Percentiles rank a stretch among this genome's conserved stretches.
Conservation (phyloP, 2,888 invertebrate species). For the Merodon equestris region DNA sequence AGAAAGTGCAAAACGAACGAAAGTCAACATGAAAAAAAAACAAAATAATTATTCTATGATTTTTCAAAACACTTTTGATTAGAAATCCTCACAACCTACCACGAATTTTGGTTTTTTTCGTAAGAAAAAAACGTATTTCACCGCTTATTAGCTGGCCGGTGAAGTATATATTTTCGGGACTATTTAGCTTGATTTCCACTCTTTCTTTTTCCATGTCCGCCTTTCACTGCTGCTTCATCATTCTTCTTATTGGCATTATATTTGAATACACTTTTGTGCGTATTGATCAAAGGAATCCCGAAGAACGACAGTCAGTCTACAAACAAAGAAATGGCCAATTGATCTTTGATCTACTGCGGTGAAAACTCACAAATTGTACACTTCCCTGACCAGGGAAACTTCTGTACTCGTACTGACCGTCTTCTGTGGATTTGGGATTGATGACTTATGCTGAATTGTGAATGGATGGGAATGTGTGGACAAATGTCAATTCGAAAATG, state of each 20-base stretch:
- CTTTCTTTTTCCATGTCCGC: conserved; percentile 73
- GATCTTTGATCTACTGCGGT: no score
- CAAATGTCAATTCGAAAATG: no score
- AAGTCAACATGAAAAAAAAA: conserved; percentile 42
- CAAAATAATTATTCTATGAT: not conserved
- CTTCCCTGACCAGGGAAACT: no score
- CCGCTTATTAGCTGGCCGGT: conserved; percentile 77
- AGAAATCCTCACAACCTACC: conserved; percentile 72
- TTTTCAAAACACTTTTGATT: not conserved
- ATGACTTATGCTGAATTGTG: no score
- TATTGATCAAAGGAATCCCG: no score
- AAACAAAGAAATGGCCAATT: conserved; percentile 30
- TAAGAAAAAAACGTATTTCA: conserved; percentile 76
- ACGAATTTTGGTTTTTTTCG: conserved; percentile 77
- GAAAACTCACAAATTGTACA: no score
- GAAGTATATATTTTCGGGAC: conserved; percentile 76
- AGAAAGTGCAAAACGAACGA: conserved; percentile 12
- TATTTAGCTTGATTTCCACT: conserved; percentile 77
- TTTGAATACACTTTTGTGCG: no score
- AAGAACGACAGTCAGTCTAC: not conserved
- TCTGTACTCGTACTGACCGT: no score
- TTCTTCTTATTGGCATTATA: conserved; percentile 1
- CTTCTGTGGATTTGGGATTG: no score
- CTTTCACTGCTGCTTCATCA: conserved; percentile 50
- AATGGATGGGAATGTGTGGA: no score